Percentiles rank a stretch among this genome's conserved stretches.
Conservation (phyloP, 2,113 vertebrate genomes). For the Todiramphus chloris region DNA sequence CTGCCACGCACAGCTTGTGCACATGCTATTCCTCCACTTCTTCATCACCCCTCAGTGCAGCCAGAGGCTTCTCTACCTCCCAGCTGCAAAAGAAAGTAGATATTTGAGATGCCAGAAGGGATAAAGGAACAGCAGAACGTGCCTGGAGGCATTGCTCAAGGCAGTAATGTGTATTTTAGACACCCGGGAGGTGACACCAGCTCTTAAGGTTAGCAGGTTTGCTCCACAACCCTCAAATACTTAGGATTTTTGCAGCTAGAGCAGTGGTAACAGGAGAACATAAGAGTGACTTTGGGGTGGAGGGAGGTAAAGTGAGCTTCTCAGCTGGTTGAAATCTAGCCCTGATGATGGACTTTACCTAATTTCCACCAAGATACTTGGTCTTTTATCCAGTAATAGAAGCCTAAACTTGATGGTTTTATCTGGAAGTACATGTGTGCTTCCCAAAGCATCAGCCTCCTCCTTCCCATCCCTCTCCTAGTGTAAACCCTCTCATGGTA, state of each 20-base stretch:
- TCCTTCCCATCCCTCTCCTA: background rate
- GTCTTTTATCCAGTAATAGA: background rate
- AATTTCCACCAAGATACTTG: background rate
- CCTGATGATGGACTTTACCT: background rate
- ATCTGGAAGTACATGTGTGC: rapidly evolving
- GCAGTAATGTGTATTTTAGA: background rate
- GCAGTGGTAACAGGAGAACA: background rate
- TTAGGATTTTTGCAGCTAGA: background rate
- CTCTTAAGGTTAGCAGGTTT: background rate
- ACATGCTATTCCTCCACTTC: background rate
- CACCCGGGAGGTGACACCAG: background rate
- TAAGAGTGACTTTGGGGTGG: rapidly evolving
- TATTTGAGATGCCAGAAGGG: background rate
- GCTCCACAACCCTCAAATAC: background rate
- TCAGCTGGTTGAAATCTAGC: background rate
- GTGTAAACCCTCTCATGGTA: background rate
- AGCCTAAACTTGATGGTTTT: background rate
- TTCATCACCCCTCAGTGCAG: background rate
- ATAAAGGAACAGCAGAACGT: background rate
- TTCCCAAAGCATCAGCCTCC: background rate
- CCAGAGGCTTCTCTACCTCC: background rate
- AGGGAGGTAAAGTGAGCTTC: background rate
- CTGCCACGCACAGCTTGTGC: background rate
- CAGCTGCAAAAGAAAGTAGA: background rate
- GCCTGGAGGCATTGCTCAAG: background rate